A percentile compares a stretch with the other conserved stretches of the same genome.
Conservation (phyloP, 2,888 invertebrate species). For the Petrophora chlorosata region DNA sequence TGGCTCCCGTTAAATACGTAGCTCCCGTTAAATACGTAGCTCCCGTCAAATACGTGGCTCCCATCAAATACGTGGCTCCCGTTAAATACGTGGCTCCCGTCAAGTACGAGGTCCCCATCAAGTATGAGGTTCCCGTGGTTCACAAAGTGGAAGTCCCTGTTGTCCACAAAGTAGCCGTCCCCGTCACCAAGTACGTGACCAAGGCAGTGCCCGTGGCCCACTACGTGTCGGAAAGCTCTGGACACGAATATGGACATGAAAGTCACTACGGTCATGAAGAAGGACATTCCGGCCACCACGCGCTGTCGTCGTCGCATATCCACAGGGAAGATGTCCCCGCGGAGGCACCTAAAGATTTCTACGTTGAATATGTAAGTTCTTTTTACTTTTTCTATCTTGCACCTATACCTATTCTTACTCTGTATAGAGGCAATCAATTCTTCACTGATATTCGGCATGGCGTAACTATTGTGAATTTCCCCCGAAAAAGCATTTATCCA, state of each 20-base stretch:
- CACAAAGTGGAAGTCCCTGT: conserved; percentile 24
- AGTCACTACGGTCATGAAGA: conserved; percentile 13
- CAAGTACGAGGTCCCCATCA: conserved; percentile 26
- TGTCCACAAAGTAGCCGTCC: conserved; percentile 23
- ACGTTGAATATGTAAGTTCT: conserved; percentile 43
- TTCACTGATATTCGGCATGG: too few species aligned
- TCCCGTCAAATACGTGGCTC: conserved; percentile 26
- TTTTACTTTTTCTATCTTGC: too few species aligned
- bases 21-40: conserved; percentile 21
- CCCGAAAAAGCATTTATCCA: too few species aligned
- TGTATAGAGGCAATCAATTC: too few species aligned
- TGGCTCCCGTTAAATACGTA: conserved; percentile 33
- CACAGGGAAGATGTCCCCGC: conserved; percentile 54
- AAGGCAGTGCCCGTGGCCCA: conserved; percentile 39
- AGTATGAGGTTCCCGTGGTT: conserved; percentile 28
- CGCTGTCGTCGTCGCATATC: conserved; percentile 65
- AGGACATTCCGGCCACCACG: conserved; percentile 27
- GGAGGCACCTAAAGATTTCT: conserved; percentile 51
- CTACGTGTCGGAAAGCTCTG: conserved; percentile 35
- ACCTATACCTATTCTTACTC: too few species aligned
- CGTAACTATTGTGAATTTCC: too few species aligned
- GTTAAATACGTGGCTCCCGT: conserved; percentile 24
- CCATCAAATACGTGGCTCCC: too few species aligned
- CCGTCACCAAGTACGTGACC: conserved; percentile 22
- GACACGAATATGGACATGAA: conserved; percentile 20